Percentiles rank a stretch among this genome's conserved stretches.
Conservation (phyloP, 2,797 vertebrate species). For the Poecilia velifera region DNA sequence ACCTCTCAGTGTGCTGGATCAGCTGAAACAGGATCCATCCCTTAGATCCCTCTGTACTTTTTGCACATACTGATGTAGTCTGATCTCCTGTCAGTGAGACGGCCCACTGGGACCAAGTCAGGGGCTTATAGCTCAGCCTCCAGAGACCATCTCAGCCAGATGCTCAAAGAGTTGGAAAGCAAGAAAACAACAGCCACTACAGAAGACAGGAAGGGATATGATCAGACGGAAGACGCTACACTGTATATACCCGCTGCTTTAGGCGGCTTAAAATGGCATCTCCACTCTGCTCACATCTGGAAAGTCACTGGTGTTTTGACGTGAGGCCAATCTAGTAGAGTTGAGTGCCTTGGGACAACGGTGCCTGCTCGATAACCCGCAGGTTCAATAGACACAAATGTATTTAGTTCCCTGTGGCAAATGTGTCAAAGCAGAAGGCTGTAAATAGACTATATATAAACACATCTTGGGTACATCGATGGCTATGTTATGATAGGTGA, state of each 20-base stretch:
- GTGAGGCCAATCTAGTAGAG: constrained; percentile 37
- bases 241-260: constrained; percentile 27
- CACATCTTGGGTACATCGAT: constrained; percentile 36
- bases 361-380: constrained; percentile 12
- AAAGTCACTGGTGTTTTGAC: constrained; percentile 61
- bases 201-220: constrained; percentile 46
- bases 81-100: constrained; percentile 79
- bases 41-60: constrained; percentile 76
- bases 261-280: constrained; percentile 49
- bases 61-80: constrained; percentile 79
- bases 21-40: constrained; percentile 83
- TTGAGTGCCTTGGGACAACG: constrained; percentile 35
- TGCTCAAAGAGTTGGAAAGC: constrained; percentile 66
- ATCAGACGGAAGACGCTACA: constrained; percentile 26
- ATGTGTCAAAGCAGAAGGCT: constrained; percentile 51
- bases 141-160: constrained; percentile 66
- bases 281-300: constrained; percentile 50
- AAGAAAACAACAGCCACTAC: constrained; percentile 64
- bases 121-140: constrained; percentile 67
- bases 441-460: constrained; percentile 47
- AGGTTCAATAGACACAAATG: constrained; percentile 19
- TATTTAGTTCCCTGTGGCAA: constrained; percentile 39
- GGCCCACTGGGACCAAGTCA: constrained; percentile 68
- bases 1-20: constrained; percentile 76
- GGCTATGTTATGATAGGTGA: constrained; percentile 22